Conservation (phyloP, 2,113 vertebrate species). For the Brienomyrus brachyistius region DNA sequence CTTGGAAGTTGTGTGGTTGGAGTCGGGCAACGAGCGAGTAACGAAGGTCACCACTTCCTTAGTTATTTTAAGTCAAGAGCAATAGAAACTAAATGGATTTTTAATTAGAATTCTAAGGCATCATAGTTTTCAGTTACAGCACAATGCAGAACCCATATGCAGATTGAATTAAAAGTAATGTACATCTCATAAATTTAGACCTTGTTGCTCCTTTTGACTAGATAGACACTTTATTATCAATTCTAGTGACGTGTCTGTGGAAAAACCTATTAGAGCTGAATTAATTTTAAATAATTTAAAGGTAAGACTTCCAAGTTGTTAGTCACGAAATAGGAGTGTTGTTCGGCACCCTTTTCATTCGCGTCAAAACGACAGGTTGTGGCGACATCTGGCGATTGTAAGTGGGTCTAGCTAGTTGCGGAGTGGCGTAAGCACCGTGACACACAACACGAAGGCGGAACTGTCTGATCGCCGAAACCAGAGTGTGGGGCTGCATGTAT, state of each 20-base stretch:
- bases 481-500: neutral
- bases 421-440: neutral
- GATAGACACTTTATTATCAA: neutral
- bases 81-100: neutral
- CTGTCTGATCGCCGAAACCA: neutral
- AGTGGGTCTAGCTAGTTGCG: neutral
- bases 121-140: neutral
- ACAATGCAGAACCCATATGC: neutral
- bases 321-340: neutral
- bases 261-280: neutral
- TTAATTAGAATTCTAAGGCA: neutral
- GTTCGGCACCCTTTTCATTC: neutral
- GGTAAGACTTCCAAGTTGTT: neutral
- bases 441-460: neutral
- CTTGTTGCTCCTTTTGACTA: neutral
- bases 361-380: neutral
- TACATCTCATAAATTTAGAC: neutral
- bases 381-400: neutral
- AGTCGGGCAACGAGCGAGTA: neutral
- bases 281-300: neutral
- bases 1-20: neutral
- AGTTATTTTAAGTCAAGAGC: neutral
- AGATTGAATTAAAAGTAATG: neutral
- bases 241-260: neutral
- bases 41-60: neutral